A percentile compares a stretch with the other conserved stretches of the same genome.
Evolutionary conservation across 2,888 invertebrate genomes (phyloP).

Genomic region (Elaeidobius kamerunicus): DNA sequence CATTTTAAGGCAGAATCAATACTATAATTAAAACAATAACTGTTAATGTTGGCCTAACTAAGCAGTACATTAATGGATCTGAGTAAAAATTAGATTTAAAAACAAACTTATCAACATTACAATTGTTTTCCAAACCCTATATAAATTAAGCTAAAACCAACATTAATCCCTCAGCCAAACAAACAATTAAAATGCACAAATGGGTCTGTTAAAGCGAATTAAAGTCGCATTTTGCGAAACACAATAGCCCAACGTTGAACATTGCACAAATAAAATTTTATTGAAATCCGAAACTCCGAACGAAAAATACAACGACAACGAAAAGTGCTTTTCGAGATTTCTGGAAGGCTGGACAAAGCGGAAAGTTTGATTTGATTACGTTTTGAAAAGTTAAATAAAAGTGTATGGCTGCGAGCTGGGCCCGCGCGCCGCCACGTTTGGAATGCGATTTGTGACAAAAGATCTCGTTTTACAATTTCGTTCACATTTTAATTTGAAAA

Average conservation of each 20-base stretch:
- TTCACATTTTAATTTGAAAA: background rate
- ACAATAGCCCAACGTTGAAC: slow-evolving; percentile 6
- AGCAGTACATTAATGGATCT: background rate
- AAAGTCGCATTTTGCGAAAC: background rate
- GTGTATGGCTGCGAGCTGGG: slow-evolving; percentile 2
- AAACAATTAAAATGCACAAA: too few species aligned
- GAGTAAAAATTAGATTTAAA: background rate
- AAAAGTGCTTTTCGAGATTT: slow-evolving; percentile 3
- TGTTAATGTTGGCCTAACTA: too few species aligned
- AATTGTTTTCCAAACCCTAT: background rate
- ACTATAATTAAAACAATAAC: too few species aligned
- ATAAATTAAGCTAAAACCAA: too few species aligned
- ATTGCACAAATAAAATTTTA: slow-evolving; percentile 13
- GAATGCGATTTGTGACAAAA: slow-evolving; percentile 5
- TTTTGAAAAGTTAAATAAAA: slow-evolving; percentile 15
- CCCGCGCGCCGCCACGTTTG: too few species aligned
- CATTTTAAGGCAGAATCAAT: background rate
- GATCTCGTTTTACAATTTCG: slow-evolving; percentile 3
- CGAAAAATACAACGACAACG: background rate
- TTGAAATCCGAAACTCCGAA: slow-evolving; percentile 7
- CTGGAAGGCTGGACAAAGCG: slow-evolving; percentile 11
- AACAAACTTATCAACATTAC: background rate
- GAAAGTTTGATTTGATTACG: slow-evolving; percentile 14
- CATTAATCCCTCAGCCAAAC: too few species aligned
- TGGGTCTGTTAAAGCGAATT: too few species aligned